Evolutionary conservation across 37 sponge, comb jelly and placozoan genomes (phyloP).

Genomic region (Lycopodina hypogea): DNA sequence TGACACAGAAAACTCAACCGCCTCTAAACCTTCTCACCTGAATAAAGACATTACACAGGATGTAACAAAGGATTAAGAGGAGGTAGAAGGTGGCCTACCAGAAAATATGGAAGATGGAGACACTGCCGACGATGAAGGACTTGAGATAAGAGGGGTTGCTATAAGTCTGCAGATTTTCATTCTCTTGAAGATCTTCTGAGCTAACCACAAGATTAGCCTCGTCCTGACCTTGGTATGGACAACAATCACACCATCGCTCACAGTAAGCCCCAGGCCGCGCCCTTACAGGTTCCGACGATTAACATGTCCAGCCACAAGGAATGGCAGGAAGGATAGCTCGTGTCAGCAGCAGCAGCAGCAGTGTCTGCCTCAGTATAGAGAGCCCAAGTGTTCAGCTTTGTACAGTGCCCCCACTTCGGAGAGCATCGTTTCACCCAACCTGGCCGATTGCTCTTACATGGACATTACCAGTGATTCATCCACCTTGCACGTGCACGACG

Average conservation of each 20-base stretch:
- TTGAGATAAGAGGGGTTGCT: no score
- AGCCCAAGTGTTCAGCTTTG: no score
- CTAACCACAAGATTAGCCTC: background rate
- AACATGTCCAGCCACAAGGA: constrained; percentile 37
- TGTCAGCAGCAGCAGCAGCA: background rate
- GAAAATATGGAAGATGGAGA: background rate
- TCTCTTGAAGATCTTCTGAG: background rate
- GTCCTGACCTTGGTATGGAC: constrained; percentile 3
- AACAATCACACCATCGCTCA: constrained; percentile 61
- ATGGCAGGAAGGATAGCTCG: background rate
- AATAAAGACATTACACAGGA: background rate
- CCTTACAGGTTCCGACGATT: background rate
- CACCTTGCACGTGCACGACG: background rate
- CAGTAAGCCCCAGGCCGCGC: constrained; percentile 25
- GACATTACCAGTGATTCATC: background rate
- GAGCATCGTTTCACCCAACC: background rate
- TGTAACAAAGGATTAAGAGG: background rate
- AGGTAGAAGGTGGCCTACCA: background rate
- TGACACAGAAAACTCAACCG: background rate
- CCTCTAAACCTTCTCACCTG: background rate
- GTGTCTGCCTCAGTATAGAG: background rate
- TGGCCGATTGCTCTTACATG: background rate
- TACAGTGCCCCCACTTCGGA: no score
- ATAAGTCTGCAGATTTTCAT: background rate
- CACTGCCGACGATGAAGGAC: background rate